phyloP scores from a whole-genome alignment of 2,888 invertebrate species.

The Drosophila bunnanda region DNA sequence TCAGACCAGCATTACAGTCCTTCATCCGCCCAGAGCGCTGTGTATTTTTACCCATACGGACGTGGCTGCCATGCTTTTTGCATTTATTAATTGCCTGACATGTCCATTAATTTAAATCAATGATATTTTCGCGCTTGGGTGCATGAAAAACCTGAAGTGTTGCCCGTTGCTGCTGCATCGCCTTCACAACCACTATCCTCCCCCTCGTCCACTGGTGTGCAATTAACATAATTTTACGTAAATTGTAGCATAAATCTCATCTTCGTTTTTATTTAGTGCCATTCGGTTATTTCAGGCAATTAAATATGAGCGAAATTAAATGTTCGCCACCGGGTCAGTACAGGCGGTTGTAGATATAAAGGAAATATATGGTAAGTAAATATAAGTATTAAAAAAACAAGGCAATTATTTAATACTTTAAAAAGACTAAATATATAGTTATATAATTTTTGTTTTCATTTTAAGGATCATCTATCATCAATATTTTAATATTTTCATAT shows the following conservation, averaged over 20 bases:
- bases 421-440: neutral
- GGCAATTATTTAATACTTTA: neutral
- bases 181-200: slow-evolving; percentile 20
- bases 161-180: slow-evolving; percentile 23
- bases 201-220: slow-evolving; percentile 20
- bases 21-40: neutral
- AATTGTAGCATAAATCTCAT: slow-evolving; percentile 78
- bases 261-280: slow-evolving; percentile 65
- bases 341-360: neutral
- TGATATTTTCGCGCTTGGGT: slow-evolving; percentile 70
- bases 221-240: slow-evolving; percentile 77
- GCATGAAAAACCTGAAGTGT: slow-evolving; percentile 45
- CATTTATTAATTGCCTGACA: slow-evolving; percentile 85
- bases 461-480: too few relatives aligned
- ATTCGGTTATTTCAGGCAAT: slow-evolving; percentile 65
- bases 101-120: slow-evolving; percentile 84
- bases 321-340: slow-evolving; percentile 32
- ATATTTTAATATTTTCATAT: too few relatives aligned
- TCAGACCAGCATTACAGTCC: neutral
- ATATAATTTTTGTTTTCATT: neutral
- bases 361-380: neutral
- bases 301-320: slow-evolving; percentile 68
- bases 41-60: slow-evolving; percentile 18
- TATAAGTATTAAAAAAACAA: neutral
- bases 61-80: slow-evolving; percentile 81